Evolutionary conservation across 2,113 vertebrate genomes (phyloP), one percentile per base, ranked within the genome.

Genomic region (Cyprinodon brontotheroides): DNA sequence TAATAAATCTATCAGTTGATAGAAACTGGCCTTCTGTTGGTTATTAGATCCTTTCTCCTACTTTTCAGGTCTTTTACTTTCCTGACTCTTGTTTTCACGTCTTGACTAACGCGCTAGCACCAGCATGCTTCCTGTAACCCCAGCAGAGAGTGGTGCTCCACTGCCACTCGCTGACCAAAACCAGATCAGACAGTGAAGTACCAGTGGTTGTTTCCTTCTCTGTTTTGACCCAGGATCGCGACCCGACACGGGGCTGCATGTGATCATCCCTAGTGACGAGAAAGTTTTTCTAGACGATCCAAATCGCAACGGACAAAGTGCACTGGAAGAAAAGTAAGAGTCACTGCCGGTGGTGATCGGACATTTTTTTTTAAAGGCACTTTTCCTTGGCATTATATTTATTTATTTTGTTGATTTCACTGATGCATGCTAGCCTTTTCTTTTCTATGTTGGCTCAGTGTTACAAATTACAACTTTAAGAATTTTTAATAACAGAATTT

Each of bases 1-100:
- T 95, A 99, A 99, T 98, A 99, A 99, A 99, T 96, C 95, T 95
- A 93, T 95, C 79, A 75, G 98, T 98, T 98, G 94, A 85, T 98
- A 98, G 95, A 94, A 91, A 65, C 83, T 81, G 78, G 73, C 22
- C 68, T 90, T 84, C 41, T 84, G 79, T 75, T 86, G 62, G 43
- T 89, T 87, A 89, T 67, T 92, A n/a, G 39, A 36, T 39, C 3
- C 22, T 61, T 72, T 69, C 70, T 4, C 69, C 41, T 45, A 45
- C 7, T 81, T 62, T 75, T 29, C 8, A 15, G 37, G 6, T 68
- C 74, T 73, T 43, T 81, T 67, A 41, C 43, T 72, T 20, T 68
- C 45, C 61, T 71, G 61, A 14, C 53, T 82, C 36, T 76, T 39
- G 14, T 77, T 66, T 71, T 43, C 45, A 64, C 80, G 63, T 77